Base-by-base conservation (phyloP, 64 coral and sea anemone genomes). In the Pocillopora verrucosa region DNA sequence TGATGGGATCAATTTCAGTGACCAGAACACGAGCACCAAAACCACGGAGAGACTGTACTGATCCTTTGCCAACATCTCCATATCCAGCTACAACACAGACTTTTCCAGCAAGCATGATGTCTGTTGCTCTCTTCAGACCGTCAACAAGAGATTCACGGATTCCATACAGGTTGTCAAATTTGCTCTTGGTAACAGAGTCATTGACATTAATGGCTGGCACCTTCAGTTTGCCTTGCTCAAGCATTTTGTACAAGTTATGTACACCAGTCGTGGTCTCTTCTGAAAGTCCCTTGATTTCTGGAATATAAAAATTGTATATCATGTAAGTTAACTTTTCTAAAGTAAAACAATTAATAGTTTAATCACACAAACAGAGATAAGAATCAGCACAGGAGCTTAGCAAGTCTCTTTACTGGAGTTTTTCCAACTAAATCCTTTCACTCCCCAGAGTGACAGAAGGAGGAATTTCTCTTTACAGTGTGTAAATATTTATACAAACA, bases 121-220 rank as follows among this genome's bases (percentile, higher is more conserved):
- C 96, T 30, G 96, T 98, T 65, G 96, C 96, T 72, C 96, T 95
- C 74, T 98, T 98, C 4, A 98, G 94, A 86, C 96, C 96, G 95
- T 98, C 96, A 22, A 98, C 93, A 72, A 98, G 91, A 61, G 96
- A 98, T 58, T 98, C 96, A 20, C 96, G 87, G 70, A 94, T 94
- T n/a, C 96, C 96, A 93, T 98, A 98, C 56, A 98, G 84, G 83
- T 98, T 98, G 45, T 98, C 96, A 95, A 98, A 98, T 80, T 98
- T 98, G 93, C 88, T 95, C 88, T 98, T 98, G 11, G 96, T 98
- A 15, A 98, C 96, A 69, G 96, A 98, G 86, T 98, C 96, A 38
- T 98, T 98, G 60, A 98, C 93, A 58, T 98, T 98, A 74, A 98
- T 98, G 41, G 93, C 93, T 61, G 96, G 93, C 12, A 95, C 86